These are phyloP conservation scores for Heliconius aoede DNA, from an alignment of 2,888 invertebrate genomes.

Conservation along the genomic window DNA sequence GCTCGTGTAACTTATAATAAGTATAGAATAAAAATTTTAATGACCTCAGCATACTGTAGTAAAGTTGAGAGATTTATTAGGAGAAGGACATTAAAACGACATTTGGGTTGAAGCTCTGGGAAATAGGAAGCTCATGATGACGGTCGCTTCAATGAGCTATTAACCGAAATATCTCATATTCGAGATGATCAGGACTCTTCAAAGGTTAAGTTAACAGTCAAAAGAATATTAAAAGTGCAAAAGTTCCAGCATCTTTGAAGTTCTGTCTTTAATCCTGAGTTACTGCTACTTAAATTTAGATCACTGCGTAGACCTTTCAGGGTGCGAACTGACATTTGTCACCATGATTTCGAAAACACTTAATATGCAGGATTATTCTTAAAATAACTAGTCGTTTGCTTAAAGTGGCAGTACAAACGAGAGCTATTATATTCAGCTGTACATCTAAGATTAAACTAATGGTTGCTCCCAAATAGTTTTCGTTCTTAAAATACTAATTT, in stretches of 20 bases:
- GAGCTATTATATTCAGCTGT: slow-evolving; percentile 1
- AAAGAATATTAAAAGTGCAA: slow-evolving; percentile 58
- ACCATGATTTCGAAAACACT: slow-evolving; percentile 31
- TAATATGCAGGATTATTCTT: slow-evolving; percentile 27
- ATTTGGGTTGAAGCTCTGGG: slow-evolving; percentile 65
- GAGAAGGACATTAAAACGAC: slow-evolving; percentile 66
- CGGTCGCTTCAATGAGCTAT: slow-evolving; percentile 66
- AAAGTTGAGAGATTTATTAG: slow-evolving; percentile 65
- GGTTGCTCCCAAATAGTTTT: not conserved
- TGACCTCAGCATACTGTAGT: slow-evolving; percentile 51
- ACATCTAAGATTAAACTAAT: slow-evolving; percentile 10
- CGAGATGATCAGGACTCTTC: slow-evolving; percentile 57
- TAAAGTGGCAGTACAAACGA: not conserved
- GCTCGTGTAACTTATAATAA: slow-evolving; percentile 34
- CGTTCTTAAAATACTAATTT: not conserved
- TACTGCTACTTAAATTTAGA: slow-evolving; percentile 71
- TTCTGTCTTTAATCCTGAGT: slow-evolving; percentile 36
- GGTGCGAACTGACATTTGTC: slow-evolving; percentile 43
- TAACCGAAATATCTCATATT: slow-evolving; percentile 68
- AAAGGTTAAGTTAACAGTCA: slow-evolving; percentile 46
- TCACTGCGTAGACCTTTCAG: slow-evolving; percentile 56
- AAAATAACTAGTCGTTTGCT: slow-evolving; percentile 16
- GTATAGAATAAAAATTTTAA: slow-evolving; percentile 37
- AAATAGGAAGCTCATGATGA: slow-evolving; percentile 72
- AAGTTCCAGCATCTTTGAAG: slow-evolving; percentile 52